phyloP scores from a whole-genome alignment of 2,113 vertebrate species.

The Malaclemys terrapin region DNA sequence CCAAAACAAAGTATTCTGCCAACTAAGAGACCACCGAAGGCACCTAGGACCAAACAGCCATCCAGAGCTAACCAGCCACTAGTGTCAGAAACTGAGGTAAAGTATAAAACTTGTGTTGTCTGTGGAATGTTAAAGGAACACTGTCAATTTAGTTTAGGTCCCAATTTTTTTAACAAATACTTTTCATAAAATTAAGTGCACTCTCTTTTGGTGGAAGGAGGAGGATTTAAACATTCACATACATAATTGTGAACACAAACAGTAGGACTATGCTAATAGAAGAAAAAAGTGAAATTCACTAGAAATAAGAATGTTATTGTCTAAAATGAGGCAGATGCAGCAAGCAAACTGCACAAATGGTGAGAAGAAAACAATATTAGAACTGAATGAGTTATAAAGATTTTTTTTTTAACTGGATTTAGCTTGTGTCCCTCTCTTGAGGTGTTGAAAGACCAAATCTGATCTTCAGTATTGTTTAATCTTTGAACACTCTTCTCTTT shows the following conservation, averaged over 20 bases:
- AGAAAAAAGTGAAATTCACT: background rate
- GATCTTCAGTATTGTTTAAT: background rate
- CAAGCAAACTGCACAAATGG: background rate
- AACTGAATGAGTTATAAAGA: background rate
- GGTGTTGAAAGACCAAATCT: background rate
- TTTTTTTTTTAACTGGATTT: background rate
- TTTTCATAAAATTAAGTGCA: background rate
- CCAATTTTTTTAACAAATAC: background rate
- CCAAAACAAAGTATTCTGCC: constrained; percentile 78
- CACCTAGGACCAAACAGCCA: constrained; percentile 94
- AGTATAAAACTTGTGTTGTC: background rate
- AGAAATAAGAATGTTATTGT: background rate
- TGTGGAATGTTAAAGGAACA: background rate
- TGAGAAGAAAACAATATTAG: background rate
- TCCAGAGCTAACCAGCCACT: constrained; percentile 91
- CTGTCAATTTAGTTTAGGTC: background rate
- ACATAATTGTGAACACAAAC: background rate
- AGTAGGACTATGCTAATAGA: background rate
- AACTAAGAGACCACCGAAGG: constrained; percentile 88
- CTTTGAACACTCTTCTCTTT: background rate
- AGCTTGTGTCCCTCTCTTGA: background rate
- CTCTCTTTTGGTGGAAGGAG: background rate
- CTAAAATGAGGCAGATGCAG: background rate
- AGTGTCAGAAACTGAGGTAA: constrained; percentile 83
- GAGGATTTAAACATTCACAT: background rate